phyloP scores from a whole-genome alignment of 92 coral and sea anemone species.

The Paragorgia papillata region DNA sequence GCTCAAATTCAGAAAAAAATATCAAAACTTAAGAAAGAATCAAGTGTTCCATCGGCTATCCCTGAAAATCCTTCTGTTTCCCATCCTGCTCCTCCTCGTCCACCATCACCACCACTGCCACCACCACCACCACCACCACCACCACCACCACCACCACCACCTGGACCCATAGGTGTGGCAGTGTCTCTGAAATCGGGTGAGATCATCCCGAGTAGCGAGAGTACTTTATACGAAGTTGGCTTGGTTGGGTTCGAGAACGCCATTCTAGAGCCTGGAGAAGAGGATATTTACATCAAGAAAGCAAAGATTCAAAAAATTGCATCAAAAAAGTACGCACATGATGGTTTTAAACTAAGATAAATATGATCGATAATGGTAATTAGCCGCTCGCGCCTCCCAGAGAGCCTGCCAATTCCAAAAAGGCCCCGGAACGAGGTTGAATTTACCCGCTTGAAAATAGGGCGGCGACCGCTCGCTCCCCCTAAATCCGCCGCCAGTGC shows the following conservation, averaged over 20 bases:
- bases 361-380: too few relatives aligned
- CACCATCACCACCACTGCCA: not conserved
- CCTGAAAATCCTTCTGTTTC: not conserved
- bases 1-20: not conserved
- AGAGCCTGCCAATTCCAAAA: too few relatives aligned
- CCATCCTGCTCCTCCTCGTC: not conserved
- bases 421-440: too few relatives aligned
- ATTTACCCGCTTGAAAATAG: too few relatives aligned
- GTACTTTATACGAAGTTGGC: conserved; percentile 9
- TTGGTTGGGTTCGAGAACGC: conserved; percentile 28
- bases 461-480: too few relatives aligned
- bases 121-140: not conserved
- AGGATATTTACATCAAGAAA: conserved; percentile 4
- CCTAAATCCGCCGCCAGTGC: too few relatives aligned
- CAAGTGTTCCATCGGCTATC: not conserved
- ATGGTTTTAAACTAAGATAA: too few relatives aligned
- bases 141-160: not conserved
- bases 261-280: conserved; percentile 24
- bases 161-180: too few relatives aligned
- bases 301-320: conserved; percentile 18
- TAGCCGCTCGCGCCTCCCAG: too few relatives aligned
- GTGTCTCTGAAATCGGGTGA: too few relatives aligned
- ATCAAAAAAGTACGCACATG: conserved; percentile 24
- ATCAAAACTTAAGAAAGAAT: not conserved
- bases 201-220: not conserved